Evolutionary conservation across 2,888 invertebrate genomes (phyloP).

Genomic region (Dasypogon diadema): DNA sequence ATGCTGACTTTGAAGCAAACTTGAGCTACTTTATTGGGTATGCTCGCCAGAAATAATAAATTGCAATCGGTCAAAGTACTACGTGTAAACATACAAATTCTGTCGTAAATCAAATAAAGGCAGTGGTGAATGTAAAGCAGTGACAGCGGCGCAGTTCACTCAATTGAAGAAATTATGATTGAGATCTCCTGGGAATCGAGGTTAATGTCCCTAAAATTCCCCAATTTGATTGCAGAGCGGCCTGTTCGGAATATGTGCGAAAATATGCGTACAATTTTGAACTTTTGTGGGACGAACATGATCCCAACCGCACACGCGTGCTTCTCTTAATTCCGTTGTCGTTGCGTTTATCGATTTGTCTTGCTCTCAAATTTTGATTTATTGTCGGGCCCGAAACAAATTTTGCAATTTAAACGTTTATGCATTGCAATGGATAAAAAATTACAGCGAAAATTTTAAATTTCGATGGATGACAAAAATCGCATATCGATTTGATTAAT

Average conservation of each 20-base stretch:
- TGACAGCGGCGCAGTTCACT: background rate
- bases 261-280: background rate
- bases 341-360: conserved; percentile 15
- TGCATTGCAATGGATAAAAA: background rate
- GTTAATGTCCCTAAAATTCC: conserved; percentile 10
- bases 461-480: background rate
- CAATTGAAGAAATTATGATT: conserved; percentile 16
- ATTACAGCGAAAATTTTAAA: background rate
- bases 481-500: too few species aligned
- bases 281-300: background rate
- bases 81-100: background rate
- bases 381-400: background rate
- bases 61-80: background rate
- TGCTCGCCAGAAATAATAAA: background rate
- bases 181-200: conserved; percentile 9
- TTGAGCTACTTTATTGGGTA: background rate
- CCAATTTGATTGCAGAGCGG: background rate
- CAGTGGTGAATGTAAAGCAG: background rate
- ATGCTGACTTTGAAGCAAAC: background rate
- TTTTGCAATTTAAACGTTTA: conserved; percentile 4
- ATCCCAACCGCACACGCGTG: background rate
- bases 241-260: background rate
- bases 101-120: background rate
- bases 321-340: background rate
- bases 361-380: conserved; percentile 29